phyloP scores from a whole-genome alignment of 2,888 invertebrate species.

The Cephus rjabovi region DNA sequence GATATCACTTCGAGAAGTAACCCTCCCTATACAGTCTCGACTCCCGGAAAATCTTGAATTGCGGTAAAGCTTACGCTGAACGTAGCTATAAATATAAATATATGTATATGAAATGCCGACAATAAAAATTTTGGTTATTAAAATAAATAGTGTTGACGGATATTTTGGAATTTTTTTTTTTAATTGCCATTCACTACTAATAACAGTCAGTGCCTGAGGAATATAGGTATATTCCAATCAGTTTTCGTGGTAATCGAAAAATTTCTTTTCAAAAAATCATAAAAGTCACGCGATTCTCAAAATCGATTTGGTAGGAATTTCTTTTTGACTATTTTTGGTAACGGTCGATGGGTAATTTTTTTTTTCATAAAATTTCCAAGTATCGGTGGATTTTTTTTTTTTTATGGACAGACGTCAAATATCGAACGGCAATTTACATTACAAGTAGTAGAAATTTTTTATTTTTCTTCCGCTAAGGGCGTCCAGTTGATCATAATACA shows the following conservation, averaged over 20 bases:
- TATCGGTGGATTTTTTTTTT: not conserved
- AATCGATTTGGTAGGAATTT: not conserved
- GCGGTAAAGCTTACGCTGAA: not conserved
- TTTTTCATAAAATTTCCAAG: not conserved
- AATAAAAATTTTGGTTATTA: not conserved
- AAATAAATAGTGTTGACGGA: not conserved
- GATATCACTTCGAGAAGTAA: not conserved
- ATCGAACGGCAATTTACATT: not conserved
- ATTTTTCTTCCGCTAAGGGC: not conserved
- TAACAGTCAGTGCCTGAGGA: too few species aligned
- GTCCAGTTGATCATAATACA: constrained; percentile 11
- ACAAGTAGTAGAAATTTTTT: not conserved
- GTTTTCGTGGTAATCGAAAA: too few species aligned
- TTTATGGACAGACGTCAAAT: not conserved
- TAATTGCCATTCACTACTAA: too few species aligned
- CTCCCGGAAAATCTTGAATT: not conserved
- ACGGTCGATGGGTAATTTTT: not conserved
- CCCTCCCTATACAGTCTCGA: not conserved
- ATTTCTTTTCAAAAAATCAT: too few species aligned
- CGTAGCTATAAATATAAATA: not conserved
- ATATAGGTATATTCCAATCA: too few species aligned
- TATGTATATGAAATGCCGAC: not conserved
- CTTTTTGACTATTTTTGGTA: not conserved
- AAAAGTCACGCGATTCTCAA: not conserved
- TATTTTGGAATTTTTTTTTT: too few species aligned